Base-by-base conservation (phyloP, 64 coral and sea anemone species). In the Exaiptasia diaphana region DNA sequence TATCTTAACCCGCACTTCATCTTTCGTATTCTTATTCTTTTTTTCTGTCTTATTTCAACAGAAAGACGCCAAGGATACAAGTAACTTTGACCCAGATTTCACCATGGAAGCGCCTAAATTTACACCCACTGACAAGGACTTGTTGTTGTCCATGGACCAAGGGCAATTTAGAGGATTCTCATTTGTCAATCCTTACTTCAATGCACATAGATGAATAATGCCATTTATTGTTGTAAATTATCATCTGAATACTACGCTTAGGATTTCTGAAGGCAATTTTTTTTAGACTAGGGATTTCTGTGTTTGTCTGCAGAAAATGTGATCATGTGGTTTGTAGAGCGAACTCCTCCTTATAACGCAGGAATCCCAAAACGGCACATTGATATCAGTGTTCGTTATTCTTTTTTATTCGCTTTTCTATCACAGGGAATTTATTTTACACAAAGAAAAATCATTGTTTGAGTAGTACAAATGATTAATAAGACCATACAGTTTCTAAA, bases 11-110 rank as follows among this genome's bases (percentile, higher is more conserved):
- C 15, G 43, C 15, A 46, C 43, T 7, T n/a, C 5, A 46, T 46
- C 15, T 46, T 46, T 7, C 5, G 43, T 46, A 46, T 46, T 7
- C 6, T 46, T 7, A 46, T 46, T 6, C 5, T 7, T 46, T 46
- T 15, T 15, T 7, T 46, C 38, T 65, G 1, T 65, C 38, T 61
- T 6, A 20, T 61, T 23, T 10, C 4, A 13, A 24, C 61, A 92
- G 90, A 50, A 76, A 42, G 60, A 75, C 35, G 14, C 53, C 31
- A 86, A 83, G 25, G 95, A 99, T 33, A 88, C 85, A 17, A 91
- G 85, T 11, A 88, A 99, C 67, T 99, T 99, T 45, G 95, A 99
- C 75, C 79, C 95, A 26, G 95, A 99, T 67, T 99, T 99, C 58
- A 99, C 95, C 0, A 93, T 91, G 85, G 95, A 99, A 28, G 85